Evolutionary conservation across 2,888 invertebrate species (phyloP), one percentile per base, ranked within the genome.

Genomic region (Cyclophora albipunctata): DNA sequence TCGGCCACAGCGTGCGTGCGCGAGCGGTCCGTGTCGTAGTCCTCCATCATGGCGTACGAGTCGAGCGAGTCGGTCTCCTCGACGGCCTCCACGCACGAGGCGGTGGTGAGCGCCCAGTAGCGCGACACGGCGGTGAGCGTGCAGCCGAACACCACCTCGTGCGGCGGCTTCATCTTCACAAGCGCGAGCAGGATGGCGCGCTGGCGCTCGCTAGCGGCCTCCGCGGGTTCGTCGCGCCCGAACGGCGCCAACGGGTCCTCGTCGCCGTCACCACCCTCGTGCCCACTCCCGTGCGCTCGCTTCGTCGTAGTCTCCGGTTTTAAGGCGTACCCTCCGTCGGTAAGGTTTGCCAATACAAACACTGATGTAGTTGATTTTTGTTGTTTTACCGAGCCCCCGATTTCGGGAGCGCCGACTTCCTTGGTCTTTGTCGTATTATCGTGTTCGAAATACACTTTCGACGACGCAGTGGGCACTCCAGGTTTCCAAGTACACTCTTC

Each of bases 71-170:
- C 79, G 37, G 75, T 68, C 54, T 84, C 81, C 53, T 84, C 81
- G 33, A 84, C 71, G 1, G 81, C 68, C 50, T 81, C 79, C 37
- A 85, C 67, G 57, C 85, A 86, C 55, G 83, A 84, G 7, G 85
- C 86, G 0, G 85, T 78, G 2, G 86, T 85, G 47, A 86, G 51
- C 34, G 73, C 65, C 81, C 85, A 85, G 50, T 63, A 62, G 5
- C 61, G 55, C 7, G 69, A 65, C 20, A 87, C 57, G n/a, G 77
- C 65, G 2, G 83, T 80, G 42, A 82, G 63, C 3, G 73, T 75
- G 57, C 86, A 87, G 3, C 83, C 84, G 52, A 84, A 84, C 34
- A 67, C 73, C 3, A 75, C 46, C 35, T 73, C 73, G n/a, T 60
- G 58, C 2, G 66, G 67, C 3, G 78, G 75, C 34, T 65, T 72